Evolutionary conservation across 2,113 vertebrate species (phyloP).

Genomic region (Antigone vipio): DNA sequence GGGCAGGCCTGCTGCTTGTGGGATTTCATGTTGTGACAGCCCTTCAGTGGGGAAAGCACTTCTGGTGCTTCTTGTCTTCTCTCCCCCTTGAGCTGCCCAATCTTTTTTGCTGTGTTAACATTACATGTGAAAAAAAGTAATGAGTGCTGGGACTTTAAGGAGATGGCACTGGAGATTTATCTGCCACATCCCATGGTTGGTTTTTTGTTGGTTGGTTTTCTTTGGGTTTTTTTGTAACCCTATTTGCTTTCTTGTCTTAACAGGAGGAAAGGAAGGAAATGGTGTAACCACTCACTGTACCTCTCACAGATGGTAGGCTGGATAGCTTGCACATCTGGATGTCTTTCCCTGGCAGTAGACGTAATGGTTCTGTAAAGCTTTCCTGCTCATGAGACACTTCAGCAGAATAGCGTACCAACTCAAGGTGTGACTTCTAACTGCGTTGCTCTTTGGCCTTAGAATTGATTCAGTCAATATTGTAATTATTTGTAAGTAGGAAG

Average conservation of each 20-base stretch:
- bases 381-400: background rate
- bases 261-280: background rate
- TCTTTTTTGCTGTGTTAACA: background rate
- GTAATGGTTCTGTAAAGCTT: background rate
- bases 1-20: background rate
- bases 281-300: background rate
- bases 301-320: background rate
- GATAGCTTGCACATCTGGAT: background rate
- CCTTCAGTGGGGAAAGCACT: background rate
- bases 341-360: background rate
- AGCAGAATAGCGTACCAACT: background rate
- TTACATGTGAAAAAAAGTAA: background rate
- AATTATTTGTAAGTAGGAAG: background rate
- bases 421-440: background rate
- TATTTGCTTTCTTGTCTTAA: background rate
- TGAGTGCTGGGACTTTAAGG: background rate
- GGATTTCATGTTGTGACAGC: background rate
- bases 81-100: background rate
- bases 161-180: background rate
- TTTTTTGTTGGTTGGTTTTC: too few species aligned
- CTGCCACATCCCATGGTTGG: accelerated
- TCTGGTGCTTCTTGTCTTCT: background rate
- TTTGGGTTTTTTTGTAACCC: background rate
- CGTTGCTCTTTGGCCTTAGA: background rate
- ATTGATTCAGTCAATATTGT: background rate